Conservation (phyloP, 2,113 vertebrate genomes). For the Pithys albifrons region DNA sequence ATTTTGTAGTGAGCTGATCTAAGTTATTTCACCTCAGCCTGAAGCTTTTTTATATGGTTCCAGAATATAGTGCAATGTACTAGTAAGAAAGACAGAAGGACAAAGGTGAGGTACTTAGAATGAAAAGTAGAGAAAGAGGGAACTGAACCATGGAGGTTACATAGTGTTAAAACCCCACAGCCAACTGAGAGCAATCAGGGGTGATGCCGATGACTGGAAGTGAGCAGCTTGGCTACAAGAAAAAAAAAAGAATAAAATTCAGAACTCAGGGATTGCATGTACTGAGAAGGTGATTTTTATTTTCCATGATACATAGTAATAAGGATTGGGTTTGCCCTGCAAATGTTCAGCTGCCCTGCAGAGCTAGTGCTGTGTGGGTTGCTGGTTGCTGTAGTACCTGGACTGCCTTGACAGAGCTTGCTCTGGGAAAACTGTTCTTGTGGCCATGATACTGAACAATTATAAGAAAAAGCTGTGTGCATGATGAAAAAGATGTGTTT, state of each 20-base stretch:
- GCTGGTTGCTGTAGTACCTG: background rate
- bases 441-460: background rate
- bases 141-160: background rate
- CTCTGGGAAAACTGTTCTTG: background rate
- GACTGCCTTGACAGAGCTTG: background rate
- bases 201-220: background rate
- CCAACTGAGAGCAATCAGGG: background rate
- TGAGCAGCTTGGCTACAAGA: background rate
- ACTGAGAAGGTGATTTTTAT: background rate
- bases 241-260: background rate
- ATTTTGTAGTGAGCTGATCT: background rate
- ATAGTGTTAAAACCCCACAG: background rate
- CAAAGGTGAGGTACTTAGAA: background rate
- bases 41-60: background rate
- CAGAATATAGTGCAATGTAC: background rate
- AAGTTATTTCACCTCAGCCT: background rate
- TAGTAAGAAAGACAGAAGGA: background rate
- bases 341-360: background rate
- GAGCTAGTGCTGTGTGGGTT: fast-evolving
- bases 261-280: background rate
- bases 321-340: background rate
- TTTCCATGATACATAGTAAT: background rate
- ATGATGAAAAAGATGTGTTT: background rate
- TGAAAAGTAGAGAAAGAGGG: background rate
- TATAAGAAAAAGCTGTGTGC: background rate